A percentile compares a stretch with the other conserved stretches of the same genome.
Conservation (phyloP, 2,888 invertebrate genomes). For the Prenolepis imparis region DNA sequence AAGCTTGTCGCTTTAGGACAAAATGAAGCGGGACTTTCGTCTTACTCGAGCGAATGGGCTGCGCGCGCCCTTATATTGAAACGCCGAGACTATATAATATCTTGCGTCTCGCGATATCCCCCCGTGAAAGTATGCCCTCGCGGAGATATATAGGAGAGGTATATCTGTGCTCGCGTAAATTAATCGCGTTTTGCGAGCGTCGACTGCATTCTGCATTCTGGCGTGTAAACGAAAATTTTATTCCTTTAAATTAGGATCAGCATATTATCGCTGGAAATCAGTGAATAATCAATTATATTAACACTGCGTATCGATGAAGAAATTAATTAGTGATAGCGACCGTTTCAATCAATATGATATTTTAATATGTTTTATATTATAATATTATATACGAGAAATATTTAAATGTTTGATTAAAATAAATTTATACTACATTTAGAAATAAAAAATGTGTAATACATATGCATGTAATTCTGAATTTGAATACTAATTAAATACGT, state of each 20-base stretch:
- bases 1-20: conserved; percentile 85
- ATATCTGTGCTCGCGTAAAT: conserved; percentile 10
- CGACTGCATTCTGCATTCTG: background rate
- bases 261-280: background rate
- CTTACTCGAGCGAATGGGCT: conserved; percentile 32
- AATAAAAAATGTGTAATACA: no score
- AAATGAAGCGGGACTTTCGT: conserved; percentile 82
- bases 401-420: no score
- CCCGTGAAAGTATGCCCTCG: conserved; percentile 18
- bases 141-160: background rate
- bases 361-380: background rate
- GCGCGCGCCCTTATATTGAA: conserved; percentile 34
- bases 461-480: background rate
- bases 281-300: background rate
- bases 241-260: background rate
- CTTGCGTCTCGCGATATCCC: conserved; percentile 13
- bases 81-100: background rate
- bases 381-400: background rate
- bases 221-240: background rate
- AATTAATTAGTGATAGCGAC: background rate
- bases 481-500: background rate
- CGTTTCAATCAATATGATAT: background rate
- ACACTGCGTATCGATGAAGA: background rate
- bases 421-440: no score
- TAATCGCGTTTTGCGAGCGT: conserved; percentile 35